Evolutionary conservation across 1,140 invertebrate genomes (phyloP).

Genomic region (Dinothrombium tinctorium): DNA sequence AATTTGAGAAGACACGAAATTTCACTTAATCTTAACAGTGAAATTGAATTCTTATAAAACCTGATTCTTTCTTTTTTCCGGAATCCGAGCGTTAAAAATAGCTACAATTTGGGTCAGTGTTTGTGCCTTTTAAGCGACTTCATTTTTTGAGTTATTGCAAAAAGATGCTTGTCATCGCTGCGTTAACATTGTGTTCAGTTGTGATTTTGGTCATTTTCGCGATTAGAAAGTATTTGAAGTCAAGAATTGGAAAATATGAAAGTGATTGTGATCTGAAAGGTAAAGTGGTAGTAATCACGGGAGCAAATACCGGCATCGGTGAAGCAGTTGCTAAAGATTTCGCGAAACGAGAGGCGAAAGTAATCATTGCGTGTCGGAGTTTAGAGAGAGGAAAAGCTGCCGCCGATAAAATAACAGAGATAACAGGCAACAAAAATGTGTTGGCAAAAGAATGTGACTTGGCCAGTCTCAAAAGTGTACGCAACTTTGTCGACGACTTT

Average conservation of each 20-base stretch:
- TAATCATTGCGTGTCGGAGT: slow-evolving; percentile 8
- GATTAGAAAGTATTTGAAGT: too few species aligned
- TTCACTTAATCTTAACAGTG: too few species aligned
- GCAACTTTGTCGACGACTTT: slow-evolving; percentile 4
- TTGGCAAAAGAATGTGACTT: slow-evolving; percentile 7
- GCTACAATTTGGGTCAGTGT: too few species aligned
- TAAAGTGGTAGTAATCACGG: slow-evolving; percentile 61
- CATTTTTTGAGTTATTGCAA: too few species aligned
- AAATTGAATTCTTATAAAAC: too few species aligned
- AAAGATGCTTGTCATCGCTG: too few species aligned
- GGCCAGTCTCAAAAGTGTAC: not conserved
- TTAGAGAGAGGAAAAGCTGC: slow-evolving; percentile 38
- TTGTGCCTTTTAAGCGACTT: too few species aligned
- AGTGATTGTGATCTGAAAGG: slow-evolving; percentile 21
- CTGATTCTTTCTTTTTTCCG: too few species aligned
- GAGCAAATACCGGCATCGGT: slow-evolving; percentile 66
- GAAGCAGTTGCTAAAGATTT: slow-evolving; percentile 21
- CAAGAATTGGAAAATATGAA: too few species aligned
- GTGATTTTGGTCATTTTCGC: too few species aligned
- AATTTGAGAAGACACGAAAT: too few species aligned
- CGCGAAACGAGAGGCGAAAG: not conserved
- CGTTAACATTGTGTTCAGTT: slow-evolving; percentile 2
- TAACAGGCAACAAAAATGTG: slow-evolving; percentile 3
- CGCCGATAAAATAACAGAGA: slow-evolving; percentile 22
- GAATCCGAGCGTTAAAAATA: too few species aligned